These are phyloP conservation scores for Scomber japonicus DNA, from an alignment of 2,113 vertebrate genomes.

Conservation along the genomic window DNA sequence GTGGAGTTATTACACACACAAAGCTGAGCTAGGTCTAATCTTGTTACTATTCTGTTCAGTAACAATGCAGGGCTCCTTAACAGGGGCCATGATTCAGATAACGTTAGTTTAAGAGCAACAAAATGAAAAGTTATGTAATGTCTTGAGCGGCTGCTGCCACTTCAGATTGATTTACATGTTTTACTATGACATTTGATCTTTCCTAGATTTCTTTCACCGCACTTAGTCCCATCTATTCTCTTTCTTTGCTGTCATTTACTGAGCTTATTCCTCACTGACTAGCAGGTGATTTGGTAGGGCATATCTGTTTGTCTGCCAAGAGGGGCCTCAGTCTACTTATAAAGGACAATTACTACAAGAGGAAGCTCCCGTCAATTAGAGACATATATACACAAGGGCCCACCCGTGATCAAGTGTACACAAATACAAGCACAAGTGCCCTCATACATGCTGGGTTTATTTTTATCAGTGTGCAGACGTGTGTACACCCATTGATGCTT, in stretches of 20 bases:
- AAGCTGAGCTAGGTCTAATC: constrained; percentile 71
- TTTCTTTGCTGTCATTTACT: constrained; percentile 7
- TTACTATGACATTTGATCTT: constrained; percentile 25
- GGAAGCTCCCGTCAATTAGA: constrained; percentile 71
- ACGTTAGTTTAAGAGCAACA: constrained; percentile 43
- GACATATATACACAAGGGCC: constrained; percentile 41
- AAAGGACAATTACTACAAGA: constrained; percentile 70
- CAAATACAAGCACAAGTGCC: constrained; percentile 25
- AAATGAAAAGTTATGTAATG: constrained; percentile 42
- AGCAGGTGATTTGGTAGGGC: constrained; percentile 49
- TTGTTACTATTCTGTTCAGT: constrained; percentile 65
- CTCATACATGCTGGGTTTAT: constrained; percentile 5
- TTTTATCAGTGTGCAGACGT: not conserved
- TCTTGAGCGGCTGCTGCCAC: constrained; percentile 8
- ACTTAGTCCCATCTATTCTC: not conserved
- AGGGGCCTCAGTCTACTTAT: constrained; percentile 57
- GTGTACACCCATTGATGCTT: constrained; percentile 6
- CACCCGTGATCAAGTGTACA: constrained; percentile 15
- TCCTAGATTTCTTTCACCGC: not conserved
- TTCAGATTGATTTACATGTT: constrained; percentile 8
- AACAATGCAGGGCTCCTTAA: constrained; percentile 70
- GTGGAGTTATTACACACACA: constrained; percentile 68
- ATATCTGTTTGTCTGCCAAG: constrained; percentile 36
- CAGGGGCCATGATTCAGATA: constrained; percentile 43
- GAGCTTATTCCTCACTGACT: constrained; percentile 3